These are phyloP conservation scores for Chloroclystis v-ata DNA, from an alignment of 2,888 invertebrate species.

Conservation along the genomic window DNA sequence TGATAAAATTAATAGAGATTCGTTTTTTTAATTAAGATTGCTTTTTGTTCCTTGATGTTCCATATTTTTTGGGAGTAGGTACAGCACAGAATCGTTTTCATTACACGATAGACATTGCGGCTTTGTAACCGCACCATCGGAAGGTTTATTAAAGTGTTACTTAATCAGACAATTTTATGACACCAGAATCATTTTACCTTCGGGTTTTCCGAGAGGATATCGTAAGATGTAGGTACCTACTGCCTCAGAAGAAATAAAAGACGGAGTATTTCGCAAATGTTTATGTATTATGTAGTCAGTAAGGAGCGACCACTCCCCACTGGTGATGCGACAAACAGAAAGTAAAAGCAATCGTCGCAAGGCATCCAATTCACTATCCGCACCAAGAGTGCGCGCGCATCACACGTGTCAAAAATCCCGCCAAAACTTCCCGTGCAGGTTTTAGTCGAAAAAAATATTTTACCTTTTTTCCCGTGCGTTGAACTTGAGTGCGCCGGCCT, in stretches of 20 bases:
- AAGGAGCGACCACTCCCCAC: slow-evolving; percentile 55
- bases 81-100: too few species aligned
- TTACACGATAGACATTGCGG: too few species aligned
- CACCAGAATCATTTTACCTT: too few species aligned
- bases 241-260: background rate
- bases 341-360: slow-evolving; percentile 66
- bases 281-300: slow-evolving; percentile 6
- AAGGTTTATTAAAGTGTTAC: too few species aligned
- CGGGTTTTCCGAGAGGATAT: background rate
- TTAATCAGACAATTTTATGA: too few species aligned
- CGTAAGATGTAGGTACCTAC: background rate
- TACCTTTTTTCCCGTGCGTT: slow-evolving; percentile 49
- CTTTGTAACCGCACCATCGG: too few species aligned
- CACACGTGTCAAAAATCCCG: slow-evolving; percentile 57
- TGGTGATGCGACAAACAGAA: slow-evolving; percentile 53
- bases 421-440: slow-evolving; percentile 44
- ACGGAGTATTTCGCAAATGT: slow-evolving; percentile 5
- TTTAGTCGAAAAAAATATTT: slow-evolving; percentile 16
- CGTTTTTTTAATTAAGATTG: too few species aligned
- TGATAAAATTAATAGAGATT: too few species aligned
- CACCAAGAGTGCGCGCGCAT: slow-evolving; percentile 63
- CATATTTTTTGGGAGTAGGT: too few species aligned
- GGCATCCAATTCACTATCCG: slow-evolving; percentile 58
- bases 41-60: too few species aligned
- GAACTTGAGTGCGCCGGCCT: slow-evolving; percentile 63